A percentile compares a stretch with the other conserved stretches of the same genome.
phyloP scores from a whole-genome alignment of 1,140 invertebrate genomes.

The Marisa cornuarietis region DNA sequence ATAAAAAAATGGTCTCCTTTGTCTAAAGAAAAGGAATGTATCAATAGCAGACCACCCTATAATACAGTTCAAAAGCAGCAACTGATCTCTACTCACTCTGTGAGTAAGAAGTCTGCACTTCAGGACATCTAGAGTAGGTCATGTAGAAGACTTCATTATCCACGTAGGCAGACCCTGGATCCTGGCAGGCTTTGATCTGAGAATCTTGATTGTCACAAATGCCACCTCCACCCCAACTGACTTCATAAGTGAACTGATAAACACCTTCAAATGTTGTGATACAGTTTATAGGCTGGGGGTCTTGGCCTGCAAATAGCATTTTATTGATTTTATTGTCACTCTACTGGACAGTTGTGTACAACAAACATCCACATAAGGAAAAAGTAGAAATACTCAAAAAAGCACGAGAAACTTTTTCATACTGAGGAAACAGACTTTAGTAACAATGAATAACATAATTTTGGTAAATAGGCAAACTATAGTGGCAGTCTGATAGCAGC shows the following conservation, averaged over 20 bases:
- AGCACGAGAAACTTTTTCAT: background rate
- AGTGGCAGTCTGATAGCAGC: background rate
- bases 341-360: background rate
- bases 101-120: conserved; percentile 86
- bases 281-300: conserved; percentile 58
- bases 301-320: conserved; percentile 38
- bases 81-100: conserved; percentile 72
- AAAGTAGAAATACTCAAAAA: background rate
- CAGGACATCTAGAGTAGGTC: conserved; percentile 88
- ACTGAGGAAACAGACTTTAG: too few species aligned
- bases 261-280: conserved; percentile 64
- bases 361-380: background rate
- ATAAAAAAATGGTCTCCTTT: too few species aligned
- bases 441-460: background rate
- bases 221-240: conserved; percentile 56
- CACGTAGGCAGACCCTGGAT: conserved; percentile 92
- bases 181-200: conserved; percentile 92
- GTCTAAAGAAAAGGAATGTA: too few species aligned
- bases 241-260: conserved; percentile 64
- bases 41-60: too few species aligned
- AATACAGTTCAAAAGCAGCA: too few species aligned
- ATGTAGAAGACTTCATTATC: conserved; percentile 98
- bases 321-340: background rate
- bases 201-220: conserved; percentile 76
- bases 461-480: conserved; percentile 5